Conservation (phyloP, 2,888 invertebrate genomes). For the Drosophila peninsularis region DNA sequence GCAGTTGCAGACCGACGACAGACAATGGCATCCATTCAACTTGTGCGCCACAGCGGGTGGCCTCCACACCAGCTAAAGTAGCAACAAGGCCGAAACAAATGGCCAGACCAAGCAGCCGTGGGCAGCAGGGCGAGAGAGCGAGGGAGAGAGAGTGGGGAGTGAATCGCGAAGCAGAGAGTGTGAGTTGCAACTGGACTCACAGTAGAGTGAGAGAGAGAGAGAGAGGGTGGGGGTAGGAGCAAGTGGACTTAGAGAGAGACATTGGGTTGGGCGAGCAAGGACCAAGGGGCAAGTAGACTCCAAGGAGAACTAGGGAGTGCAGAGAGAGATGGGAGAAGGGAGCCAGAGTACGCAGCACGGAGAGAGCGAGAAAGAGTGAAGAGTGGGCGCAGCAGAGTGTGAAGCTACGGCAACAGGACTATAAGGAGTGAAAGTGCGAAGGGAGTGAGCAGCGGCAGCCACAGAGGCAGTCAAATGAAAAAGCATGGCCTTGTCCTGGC, state of each 20-base stretch:
- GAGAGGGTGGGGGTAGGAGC: no score
- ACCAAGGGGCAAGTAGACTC: conserved; percentile 6
- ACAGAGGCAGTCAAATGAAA: conserved; percentile 47
- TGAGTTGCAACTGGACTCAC: conserved; percentile 4
- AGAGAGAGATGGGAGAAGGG: no score
- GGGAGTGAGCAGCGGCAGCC: neutral
- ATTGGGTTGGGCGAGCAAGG: conserved; percentile 2
- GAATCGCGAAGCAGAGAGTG: neutral
- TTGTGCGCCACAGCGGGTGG: conserved; percentile 37
- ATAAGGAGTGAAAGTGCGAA: neutral
- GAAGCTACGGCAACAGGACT: neutral
- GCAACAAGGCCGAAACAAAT: conserved; percentile 52
- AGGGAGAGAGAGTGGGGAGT: neutral
- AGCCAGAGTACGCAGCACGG: no score
- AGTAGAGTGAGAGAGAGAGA: neutral
- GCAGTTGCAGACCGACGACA: conserved; percentile 47
- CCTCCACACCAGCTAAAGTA: conserved; percentile 18
- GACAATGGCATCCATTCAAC: conserved; percentile 49
- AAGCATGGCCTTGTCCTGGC: conserved; percentile 36
- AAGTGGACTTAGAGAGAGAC: conserved; percentile 12
- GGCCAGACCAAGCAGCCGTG: conserved; percentile 8
- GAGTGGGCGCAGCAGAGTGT: neutral
- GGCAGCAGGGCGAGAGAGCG: neutral
- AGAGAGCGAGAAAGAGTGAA: conserved; percentile 3
- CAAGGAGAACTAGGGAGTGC: neutral